Conservation (phyloP, 2,797 vertebrate species). For the Strix occidentalis region DNA sequence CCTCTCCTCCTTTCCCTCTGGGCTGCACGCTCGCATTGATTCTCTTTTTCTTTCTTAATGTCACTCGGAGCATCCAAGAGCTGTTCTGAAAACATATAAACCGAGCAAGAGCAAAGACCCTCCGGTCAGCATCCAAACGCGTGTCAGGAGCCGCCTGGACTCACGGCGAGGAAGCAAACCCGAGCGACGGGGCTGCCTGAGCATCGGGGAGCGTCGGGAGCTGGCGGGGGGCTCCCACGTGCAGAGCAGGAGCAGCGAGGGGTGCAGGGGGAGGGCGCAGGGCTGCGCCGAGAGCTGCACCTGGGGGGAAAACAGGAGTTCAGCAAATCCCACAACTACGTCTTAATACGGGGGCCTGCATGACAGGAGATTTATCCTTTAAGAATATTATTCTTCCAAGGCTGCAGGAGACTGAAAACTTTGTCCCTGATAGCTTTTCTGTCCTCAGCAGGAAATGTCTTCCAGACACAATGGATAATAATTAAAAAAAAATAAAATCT, state of each 20-base stretch:
- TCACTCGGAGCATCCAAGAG: neutral
- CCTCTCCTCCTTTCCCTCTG: neutral
- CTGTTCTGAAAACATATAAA: neutral
- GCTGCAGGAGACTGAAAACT: neutral
- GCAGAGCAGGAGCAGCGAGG: neutral
- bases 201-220: neutral
- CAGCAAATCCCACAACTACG: neutral
- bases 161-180: too few species aligned
- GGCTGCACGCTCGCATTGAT: neutral
- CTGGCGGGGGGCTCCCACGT: neutral
- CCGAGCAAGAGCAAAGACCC: neutral
- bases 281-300: neutral
- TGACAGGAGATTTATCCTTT: neutral
- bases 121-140: neutral
- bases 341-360: neutral
- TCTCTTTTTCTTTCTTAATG: neutral
- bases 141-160: neutral
- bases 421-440: neutral
- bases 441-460: neutral
- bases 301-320: neutral
- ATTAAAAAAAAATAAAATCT: neutral
- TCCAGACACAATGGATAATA: neutral
- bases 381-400: neutral
- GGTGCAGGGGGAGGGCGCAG: neutral
- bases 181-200: accelerated